Base-by-base conservation (phyloP, 2,113 vertebrate species). In the Serinus canaria region DNA sequence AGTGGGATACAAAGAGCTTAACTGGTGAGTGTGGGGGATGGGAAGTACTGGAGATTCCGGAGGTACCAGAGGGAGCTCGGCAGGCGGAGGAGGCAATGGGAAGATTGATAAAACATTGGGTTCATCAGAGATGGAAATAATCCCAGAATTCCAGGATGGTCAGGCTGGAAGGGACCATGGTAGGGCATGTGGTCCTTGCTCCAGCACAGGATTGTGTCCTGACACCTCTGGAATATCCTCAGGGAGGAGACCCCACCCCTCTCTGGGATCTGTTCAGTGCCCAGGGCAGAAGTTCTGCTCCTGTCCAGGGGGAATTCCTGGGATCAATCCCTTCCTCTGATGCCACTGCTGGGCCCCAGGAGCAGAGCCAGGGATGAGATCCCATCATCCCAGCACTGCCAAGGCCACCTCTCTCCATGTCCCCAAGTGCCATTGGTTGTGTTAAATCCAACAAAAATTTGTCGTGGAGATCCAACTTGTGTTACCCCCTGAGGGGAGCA, bases 21-120 rank as follows among this genome's bases (percentile, higher is more conserved):
- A 68, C 39, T 0, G 9, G 15, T 12, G 39, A 70, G 16, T 0
- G 0, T 2, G 16, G 39, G 73, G 67, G 33, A 25, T 22, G 33
- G 35, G 58, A n/a, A 52, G 44, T 11, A 5, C 28, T 0, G 6
- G 46, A 35, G 68, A 68, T 19, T 56, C 39, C 0, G 1, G 62
- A 49, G 23, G 39, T 10, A 9, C 19, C 0, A 0, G 41, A 60
- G 64, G 44, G 43, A 75, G 31, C 39, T 87, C 0, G 1, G 20
- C 23, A n/a, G 68, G 15, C 10, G 46, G 74, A 81, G 33, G 39
- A 68, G 44, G 9, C 14, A 27, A 4, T 7, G 74, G 17, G 52
- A 43, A 28, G 53, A 13, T 7, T 18, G 46, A 41, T 6, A 37
- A 70, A 50, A 11, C 10, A 7, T 3, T 17, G 43, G 59, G 72